Conservation (phyloP, 2,113 vertebrate genomes). For the Canis aureus region DNA sequence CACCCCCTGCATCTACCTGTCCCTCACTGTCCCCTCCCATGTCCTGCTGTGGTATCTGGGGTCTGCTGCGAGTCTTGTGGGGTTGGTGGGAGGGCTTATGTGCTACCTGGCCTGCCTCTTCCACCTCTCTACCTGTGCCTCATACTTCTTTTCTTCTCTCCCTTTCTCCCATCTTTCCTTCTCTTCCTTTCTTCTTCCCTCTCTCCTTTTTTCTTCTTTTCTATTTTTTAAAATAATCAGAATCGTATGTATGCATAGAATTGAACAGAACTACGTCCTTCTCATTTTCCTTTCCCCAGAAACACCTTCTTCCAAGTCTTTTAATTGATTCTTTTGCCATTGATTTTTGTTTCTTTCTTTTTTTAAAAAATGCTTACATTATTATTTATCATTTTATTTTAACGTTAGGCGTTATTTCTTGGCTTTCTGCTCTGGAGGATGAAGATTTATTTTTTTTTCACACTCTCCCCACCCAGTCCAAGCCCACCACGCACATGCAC, state of each 20-base stretch:
- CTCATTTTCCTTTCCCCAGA: neutral
- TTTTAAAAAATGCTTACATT: neutral
- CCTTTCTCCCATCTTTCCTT: neutral
- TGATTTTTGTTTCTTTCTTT: neutral
- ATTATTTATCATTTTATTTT: neutral
- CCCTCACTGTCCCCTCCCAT: neutral
- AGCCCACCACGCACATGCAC: neutral
- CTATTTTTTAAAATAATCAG: neutral
- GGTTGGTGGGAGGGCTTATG: too few relatives aligned
- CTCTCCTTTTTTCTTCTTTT: neutral
- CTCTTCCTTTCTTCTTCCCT: neutral
- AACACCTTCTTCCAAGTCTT: neutral
- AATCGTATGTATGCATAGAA: neutral
- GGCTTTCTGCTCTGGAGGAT: neutral
- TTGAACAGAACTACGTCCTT: neutral
- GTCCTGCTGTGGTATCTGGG: fast-evolving
- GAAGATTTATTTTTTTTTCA: neutral
- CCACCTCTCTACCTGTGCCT: neutral
- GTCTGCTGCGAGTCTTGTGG: neutral
- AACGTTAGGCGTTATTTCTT: neutral
- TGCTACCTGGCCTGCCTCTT: neutral
- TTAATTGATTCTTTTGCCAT: neutral
- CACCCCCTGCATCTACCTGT: fast-evolving
- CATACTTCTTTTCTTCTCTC: neutral
- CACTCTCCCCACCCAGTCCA: too few relatives aligned